Percentiles rank a stretch among this genome's conserved stretches.
phyloP scores from a whole-genome alignment of 1,140 invertebrate genomes.

The Drosophila rhopaloa region DNA sequence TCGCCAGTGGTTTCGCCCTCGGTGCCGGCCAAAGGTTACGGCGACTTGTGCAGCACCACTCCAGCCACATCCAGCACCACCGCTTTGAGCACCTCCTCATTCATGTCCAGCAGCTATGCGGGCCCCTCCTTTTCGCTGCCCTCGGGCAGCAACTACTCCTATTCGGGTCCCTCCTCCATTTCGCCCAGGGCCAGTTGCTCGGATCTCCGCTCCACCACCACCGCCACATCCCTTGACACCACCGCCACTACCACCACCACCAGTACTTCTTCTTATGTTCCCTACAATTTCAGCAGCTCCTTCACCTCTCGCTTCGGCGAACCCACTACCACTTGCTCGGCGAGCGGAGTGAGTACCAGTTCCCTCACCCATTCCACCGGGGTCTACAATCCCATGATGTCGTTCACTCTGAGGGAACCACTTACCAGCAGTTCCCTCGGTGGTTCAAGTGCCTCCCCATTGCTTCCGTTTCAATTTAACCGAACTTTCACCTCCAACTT shows the following conservation, averaged over 20 bases:
- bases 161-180: slow-evolving; percentile 24
- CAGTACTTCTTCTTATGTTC: slow-evolving; percentile 41
- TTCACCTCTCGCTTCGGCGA: slow-evolving; percentile 47
- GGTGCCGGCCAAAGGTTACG: slow-evolving; percentile 66
- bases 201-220: slow-evolving; percentile 41
- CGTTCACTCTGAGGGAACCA: slow-evolving; percentile 67
- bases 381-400: slow-evolving; percentile 77
- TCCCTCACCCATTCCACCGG: slow-evolving; percentile 59
- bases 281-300: slow-evolving; percentile 60
- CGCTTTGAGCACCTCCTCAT: slow-evolving; percentile 22
- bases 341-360: slow-evolving; percentile 28
- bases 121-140: slow-evolving; percentile 49
- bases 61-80: slow-evolving; percentile 27
- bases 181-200: slow-evolving; percentile 22
- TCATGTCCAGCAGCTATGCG: slow-evolving; percentile 60
- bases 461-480: slow-evolving; percentile 62
- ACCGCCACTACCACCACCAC: slow-evolving; percentile 1
- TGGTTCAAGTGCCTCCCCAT: slow-evolving; percentile 14
- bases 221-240: slow-evolving; percentile 5
- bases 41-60: slow-evolving; percentile 38
- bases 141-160: slow-evolving; percentile 53
- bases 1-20: slow-evolving; percentile 74
- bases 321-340: slow-evolving; percentile 28
- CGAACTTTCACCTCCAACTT: slow-evolving; percentile 36
- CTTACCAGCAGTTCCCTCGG: slow-evolving; percentile 13